Evolutionary conservation across 2,888 invertebrate species (phyloP).

Genomic region (Hesperia comma): DNA sequence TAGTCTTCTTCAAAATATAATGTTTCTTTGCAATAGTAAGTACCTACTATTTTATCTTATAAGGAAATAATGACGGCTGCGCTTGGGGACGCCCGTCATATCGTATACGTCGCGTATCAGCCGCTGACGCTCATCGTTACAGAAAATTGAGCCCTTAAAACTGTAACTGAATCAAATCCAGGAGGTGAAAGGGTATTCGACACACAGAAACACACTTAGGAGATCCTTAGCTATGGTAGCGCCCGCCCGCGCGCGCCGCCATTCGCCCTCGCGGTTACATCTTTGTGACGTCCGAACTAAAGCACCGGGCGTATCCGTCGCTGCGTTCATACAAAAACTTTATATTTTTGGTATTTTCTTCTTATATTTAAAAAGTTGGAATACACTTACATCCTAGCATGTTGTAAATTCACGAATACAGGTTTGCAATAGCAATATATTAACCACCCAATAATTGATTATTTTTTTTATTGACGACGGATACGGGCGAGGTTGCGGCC

Average conservation of each 20-base stretch:
- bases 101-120: not conserved
- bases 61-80: too few species aligned
- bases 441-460: conserved; percentile 37
- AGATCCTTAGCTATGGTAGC: conserved; percentile 59
- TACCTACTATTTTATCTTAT: too few species aligned
- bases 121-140: not conserved
- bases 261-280: conserved; percentile 39
- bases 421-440: conserved; percentile 38
- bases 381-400: conserved; percentile 36
- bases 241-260: conserved; percentile 46
- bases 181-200: conserved; percentile 66
- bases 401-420: conserved; percentile 36
- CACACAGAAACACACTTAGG: conserved; percentile 51
- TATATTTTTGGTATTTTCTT: conserved; percentile 33
- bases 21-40: too few species aligned
- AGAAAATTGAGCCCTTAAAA: not conserved
- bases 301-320: conserved; percentile 23
- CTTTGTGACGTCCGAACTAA: conserved; percentile 22
- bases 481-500: conserved; percentile 20
- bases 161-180: conserved; percentile 31
- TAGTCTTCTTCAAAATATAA: too few species aligned
- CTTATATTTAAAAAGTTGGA: conserved; percentile 37
- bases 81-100: too few species aligned
- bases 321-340: conserved; percentile 29
- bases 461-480: conserved; percentile 14